Evolutionary conservation across 2,797 vertebrate genomes (phyloP).

Genomic region (Coregonus ussuriensis): DNA sequence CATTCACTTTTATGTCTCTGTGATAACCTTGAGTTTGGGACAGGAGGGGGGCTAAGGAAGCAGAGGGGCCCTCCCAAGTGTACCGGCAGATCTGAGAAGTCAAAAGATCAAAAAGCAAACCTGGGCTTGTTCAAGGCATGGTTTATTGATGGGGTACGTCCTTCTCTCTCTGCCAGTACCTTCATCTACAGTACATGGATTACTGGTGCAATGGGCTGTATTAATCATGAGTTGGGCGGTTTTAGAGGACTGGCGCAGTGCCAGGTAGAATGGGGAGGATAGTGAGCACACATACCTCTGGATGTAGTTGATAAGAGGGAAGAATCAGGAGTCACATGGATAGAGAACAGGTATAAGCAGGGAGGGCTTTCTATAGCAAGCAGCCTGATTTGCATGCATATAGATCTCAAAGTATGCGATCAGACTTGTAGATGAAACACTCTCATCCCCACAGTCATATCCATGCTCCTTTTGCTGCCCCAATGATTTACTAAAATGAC

Average conservation of each 20-base stretch:
- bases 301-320: no score
- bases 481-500: no score
- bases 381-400: no score
- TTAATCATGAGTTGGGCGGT: constrained; percentile 22
- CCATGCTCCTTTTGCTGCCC: no score
- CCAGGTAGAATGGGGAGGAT: constrained; percentile 4
- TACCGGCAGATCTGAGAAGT: constrained; percentile 12
- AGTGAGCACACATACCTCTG: no score
- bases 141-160: constrained; percentile 36
- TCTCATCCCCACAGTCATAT: no score
- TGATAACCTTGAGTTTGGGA: constrained; percentile 19
- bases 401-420: no score
- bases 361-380: no score
- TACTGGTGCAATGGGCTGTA: constrained; percentile 16
- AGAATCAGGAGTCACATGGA: no score
- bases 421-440: no score
- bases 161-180: not conserved
- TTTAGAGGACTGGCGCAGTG: constrained; percentile 22
- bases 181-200: not conserved
- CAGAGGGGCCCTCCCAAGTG: not conserved
- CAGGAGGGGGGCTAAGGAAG: not conserved
- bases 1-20: constrained; percentile 27
- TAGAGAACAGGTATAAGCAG: no score
- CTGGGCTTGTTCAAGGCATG: constrained; percentile 11
- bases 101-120: constrained; percentile 46